These are phyloP conservation scores for Sphaeridia pumilis DNA, from an alignment of 2,888 invertebrate species.

Conservation along the genomic window DNA sequence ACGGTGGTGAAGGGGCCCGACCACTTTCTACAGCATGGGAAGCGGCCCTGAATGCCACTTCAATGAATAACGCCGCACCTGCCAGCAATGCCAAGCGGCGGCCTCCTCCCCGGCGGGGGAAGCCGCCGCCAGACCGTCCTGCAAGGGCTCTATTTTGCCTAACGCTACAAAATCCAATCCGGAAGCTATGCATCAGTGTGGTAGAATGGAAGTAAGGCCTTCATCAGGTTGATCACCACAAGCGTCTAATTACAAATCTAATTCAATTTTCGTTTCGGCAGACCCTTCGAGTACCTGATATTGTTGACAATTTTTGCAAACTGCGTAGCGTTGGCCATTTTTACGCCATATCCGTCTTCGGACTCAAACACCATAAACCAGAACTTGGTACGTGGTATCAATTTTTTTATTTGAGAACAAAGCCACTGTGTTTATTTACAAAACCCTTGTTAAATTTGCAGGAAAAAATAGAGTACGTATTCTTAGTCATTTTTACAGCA, in stretches of 20 bases:
- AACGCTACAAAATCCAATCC: conserved; percentile 28
- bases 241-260: no score
- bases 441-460: conserved; percentile 36
- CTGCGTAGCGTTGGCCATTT: conserved; percentile 49
- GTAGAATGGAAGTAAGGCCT: conserved; percentile 36
- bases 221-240: no score
- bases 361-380: conserved; percentile 48
- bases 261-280: no score
- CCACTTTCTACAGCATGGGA: conserved; percentile 44
- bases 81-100: conserved; percentile 53
- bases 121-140: conserved; percentile 51
- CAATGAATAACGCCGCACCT: conserved; percentile 40
- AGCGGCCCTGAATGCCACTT: conserved; percentile 43
- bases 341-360: conserved; percentile 48
- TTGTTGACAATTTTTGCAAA: conserved; percentile 51
- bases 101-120: conserved; percentile 49
- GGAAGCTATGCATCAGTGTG: conserved; percentile 30
- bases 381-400: conserved; percentile 43
- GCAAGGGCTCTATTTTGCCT: conserved; percentile 30
- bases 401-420: neutral
- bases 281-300: conserved; percentile 51
- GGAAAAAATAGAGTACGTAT: conserved; percentile 50
- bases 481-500: conserved; percentile 50
- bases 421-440: neutral
- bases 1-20: conserved; percentile 35